These are phyloP conservation scores for Drosophila kanapiae DNA, from an alignment of 1,140 invertebrate species.

Conservation along the genomic window DNA sequence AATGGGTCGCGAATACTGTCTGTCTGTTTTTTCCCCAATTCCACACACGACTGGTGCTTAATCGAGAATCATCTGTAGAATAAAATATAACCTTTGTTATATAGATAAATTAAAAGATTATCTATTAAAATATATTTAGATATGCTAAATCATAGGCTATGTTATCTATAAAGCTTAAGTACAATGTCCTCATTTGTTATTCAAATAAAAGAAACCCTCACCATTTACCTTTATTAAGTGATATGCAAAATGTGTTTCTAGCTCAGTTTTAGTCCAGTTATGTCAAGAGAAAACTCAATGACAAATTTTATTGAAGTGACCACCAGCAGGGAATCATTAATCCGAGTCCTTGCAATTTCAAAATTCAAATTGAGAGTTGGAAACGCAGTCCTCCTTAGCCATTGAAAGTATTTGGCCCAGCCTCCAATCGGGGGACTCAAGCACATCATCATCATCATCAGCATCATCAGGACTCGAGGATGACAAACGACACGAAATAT, in stretches of 20 bases:
- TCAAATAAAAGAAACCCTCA: too few species aligned
- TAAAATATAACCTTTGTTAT: background rate
- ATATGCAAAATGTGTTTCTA: background rate
- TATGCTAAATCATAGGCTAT: too few species aligned
- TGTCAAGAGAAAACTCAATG: background rate
- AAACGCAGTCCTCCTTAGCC: conserved; percentile 3
- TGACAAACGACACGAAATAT: conserved; percentile 52
- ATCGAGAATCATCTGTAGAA: background rate
- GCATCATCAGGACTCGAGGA: conserved; percentile 29
- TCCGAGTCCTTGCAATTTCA: conserved; percentile 23
- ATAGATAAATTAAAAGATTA: background rate
- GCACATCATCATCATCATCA: conserved; percentile 26
- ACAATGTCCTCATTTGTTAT: too few species aligned
- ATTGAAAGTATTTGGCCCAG: conserved; percentile 11
- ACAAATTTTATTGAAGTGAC: conserved; percentile 28
- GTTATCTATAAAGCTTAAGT: too few species aligned
- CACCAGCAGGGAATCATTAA: conserved; percentile 26
- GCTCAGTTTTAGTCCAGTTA: background rate
- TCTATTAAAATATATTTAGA: too few species aligned
- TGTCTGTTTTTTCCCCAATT: background rate
- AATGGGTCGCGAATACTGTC: background rate
- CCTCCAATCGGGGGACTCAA: conserved; percentile 48
- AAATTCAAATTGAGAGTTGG: conserved; percentile 29
- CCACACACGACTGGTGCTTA: background rate
- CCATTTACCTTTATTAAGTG: too few species aligned